Evolutionary conservation across 1,140 invertebrate species (phyloP).

Genomic region (Phenacoccus solenopsis): DNA sequence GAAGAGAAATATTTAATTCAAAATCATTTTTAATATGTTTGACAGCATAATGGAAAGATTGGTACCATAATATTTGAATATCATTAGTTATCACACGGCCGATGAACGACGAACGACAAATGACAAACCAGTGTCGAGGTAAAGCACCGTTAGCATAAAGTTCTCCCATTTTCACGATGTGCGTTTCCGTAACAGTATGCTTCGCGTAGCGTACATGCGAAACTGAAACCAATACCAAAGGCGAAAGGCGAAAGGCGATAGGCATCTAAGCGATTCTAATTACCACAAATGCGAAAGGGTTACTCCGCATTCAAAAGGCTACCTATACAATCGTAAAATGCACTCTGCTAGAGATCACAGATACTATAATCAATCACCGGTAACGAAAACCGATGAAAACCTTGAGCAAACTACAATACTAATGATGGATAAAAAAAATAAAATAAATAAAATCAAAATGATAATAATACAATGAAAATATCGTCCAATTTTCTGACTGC

Average conservation of each 20-base stretch:
- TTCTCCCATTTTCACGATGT: neutral
- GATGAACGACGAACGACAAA: neutral
- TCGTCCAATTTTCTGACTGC: no score
- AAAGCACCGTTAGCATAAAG: no score
- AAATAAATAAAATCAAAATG: no score
- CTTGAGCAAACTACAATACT: no score
- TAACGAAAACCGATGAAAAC: no score
- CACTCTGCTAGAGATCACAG: no score
- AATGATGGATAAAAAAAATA: no score
- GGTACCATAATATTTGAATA: neutral
- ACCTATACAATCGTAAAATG: no score
- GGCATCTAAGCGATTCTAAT: neutral
- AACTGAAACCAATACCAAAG: neutral
- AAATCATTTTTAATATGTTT: neutral
- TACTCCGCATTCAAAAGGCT: no score
- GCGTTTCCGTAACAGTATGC: neutral
- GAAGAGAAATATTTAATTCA: neutral
- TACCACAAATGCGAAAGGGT: neutral
- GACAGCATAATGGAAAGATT: neutral
- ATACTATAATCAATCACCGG: no score
- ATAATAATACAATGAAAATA: no score
- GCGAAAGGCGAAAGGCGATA: no score
- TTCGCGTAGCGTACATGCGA: neutral
- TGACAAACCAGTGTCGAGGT: neutral
- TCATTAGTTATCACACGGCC: neutral